A percentile compares a stretch with the other conserved stretches of the same genome.
phyloP scores from a whole-genome alignment of 2,888 invertebrate genomes.

The Rhogogaster chlorosoma region DNA sequence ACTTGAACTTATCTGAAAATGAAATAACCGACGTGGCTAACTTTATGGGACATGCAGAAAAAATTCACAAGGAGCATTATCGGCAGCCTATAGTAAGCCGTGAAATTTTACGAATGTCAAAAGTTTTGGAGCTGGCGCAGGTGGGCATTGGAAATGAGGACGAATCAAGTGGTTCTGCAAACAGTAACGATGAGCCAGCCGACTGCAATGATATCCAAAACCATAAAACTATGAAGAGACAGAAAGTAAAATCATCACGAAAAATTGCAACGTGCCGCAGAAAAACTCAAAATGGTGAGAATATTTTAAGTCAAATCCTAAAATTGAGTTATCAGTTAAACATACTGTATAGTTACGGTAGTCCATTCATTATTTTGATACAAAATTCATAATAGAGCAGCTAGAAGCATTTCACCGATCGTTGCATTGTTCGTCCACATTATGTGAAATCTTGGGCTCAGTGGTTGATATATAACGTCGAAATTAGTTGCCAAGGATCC shows the following conservation, averaged over 20 bases:
- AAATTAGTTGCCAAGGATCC: not conserved
- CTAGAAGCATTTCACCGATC: not conserved
- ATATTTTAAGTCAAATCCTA: not conserved
- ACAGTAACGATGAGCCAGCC: not conserved
- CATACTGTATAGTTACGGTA: not conserved
- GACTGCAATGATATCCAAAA: not conserved
- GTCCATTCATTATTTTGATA: not conserved
- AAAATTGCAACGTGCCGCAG: not conserved
- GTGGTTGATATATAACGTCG: not conserved
- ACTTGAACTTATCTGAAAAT: conserved; percentile 58
- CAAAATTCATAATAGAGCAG: not conserved
- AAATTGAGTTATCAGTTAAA: not conserved
- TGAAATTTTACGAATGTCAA: not conserved
- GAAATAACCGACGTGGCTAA: conserved; percentile 61
- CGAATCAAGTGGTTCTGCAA: not conserved
- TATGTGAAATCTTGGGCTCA: not conserved
- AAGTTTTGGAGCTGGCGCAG: not conserved
- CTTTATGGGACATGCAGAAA: conserved; percentile 60
- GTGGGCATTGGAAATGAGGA: not conserved
- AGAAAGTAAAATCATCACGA: not conserved
- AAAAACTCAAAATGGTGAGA: not conserved
- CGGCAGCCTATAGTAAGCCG: not conserved
- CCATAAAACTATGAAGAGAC: not conserved
- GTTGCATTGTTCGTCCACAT: not conserved
- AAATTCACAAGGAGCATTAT: conserved; percentile 50